These are phyloP conservation scores for Drosophila pseudotakahashii DNA, from an alignment of 2,888 invertebrate genomes.

Conservation along the genomic window DNA sequence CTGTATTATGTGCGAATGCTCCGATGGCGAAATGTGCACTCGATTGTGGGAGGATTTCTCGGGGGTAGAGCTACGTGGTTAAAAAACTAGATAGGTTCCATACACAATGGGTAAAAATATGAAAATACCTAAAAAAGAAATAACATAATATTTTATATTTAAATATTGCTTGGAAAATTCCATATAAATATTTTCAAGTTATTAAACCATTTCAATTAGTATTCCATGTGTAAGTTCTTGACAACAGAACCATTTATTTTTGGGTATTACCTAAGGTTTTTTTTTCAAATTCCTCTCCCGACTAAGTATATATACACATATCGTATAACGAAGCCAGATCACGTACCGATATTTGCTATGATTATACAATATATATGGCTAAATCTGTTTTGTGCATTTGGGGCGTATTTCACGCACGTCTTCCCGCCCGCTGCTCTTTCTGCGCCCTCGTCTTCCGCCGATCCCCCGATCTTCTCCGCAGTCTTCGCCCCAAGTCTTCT, in stretches of 20 bases:
- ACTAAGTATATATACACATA: background rate
- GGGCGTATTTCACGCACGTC: constrained; percentile 65
- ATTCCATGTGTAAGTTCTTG: constrained; percentile 3
- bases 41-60: constrained; percentile 1
- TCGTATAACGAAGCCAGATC: constrained; percentile 20
- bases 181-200: too few species aligned
- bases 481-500: constrained; percentile 9
- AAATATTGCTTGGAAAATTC: too few species aligned
- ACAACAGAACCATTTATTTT: constrained; percentile 17
- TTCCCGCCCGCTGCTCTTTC: constrained; percentile 11
- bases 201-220: background rate
- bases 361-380: constrained; percentile 50
- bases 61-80: background rate
- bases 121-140: too few species aligned
- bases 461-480: background rate
- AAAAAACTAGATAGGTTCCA: too few species aligned
- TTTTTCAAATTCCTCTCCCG: background rate
- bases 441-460: constrained; percentile 2
- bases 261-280: constrained; percentile 2
- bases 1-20: background rate
- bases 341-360: constrained; percentile 36
- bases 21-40: constrained; percentile 1
- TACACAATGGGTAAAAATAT: too few species aligned
- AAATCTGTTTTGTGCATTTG: constrained; percentile 35
- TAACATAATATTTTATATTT: too few species aligned